A percentile compares a stretch with the other conserved stretches of the same genome.
phyloP scores from a whole-genome alignment of 2,888 invertebrate species.

The Mimumesa dahlbomi region DNA sequence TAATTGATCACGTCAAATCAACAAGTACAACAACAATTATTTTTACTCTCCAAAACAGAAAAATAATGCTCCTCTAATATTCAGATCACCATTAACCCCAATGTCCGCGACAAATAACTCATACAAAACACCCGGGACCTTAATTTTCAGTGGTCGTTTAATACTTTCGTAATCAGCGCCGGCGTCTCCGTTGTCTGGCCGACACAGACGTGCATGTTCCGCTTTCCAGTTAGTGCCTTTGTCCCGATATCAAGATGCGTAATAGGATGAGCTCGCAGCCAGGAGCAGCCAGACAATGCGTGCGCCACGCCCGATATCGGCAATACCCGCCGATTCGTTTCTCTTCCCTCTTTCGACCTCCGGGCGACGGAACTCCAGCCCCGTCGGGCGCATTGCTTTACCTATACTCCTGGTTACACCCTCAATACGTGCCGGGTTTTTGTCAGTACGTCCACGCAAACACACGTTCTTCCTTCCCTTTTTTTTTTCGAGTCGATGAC shows the following conservation, averaged over 20 bases:
- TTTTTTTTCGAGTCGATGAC: conserved; percentile 18
- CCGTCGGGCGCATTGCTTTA: conserved; percentile 23
- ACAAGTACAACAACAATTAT: no score
- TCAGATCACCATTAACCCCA: no score
- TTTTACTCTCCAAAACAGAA: no score
- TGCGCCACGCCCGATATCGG: conserved; percentile 57
- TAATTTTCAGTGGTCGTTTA: no score
- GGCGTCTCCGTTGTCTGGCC: no score
- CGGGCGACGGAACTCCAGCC: conserved; percentile 39
- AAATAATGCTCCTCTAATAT: no score
- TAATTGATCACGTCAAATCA: no score
- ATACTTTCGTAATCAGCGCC: no score
- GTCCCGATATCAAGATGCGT: conserved; percentile 60
- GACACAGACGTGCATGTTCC: conserved; percentile 41
- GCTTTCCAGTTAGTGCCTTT: conserved; percentile 56
- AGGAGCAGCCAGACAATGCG: conserved; percentile 54
- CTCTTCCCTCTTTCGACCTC: conserved; percentile 41
- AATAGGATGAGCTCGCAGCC: conserved; percentile 55
- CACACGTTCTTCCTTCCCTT: neutral
- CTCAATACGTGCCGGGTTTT: conserved; percentile 28
- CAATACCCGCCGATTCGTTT: conserved; percentile 54
- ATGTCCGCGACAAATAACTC: no score
- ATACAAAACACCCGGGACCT: no score
- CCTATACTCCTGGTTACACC: conserved; percentile 14
- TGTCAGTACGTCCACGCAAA: conserved; percentile 24